Evolutionary conservation across 2,113 vertebrate species (phyloP), one percentile per base, ranked within the genome.

Genomic region (Stictonetta naevosa): DNA sequence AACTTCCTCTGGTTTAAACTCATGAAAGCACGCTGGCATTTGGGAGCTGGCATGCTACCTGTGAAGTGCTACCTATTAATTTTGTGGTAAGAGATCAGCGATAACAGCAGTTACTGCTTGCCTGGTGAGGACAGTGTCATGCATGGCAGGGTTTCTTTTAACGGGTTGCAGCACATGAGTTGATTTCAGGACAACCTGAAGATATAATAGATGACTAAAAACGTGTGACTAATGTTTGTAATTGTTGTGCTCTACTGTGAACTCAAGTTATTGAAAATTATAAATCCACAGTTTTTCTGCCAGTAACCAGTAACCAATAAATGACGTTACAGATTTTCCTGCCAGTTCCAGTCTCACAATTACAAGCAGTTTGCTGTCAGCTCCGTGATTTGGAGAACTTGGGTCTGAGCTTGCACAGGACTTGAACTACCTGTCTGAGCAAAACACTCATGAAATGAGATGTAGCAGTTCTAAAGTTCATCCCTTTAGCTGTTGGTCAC

Each of bases 131-230:
- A 23, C 20, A 23, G 22, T 10, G 13, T 63, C 67, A 17, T 29
- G 42, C n/a, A 5, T 3, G 16, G 68, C 69, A 50, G 72, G 28
- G n/a, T 67, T 38, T 86, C 34, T 94, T 71, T 8, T 62, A 9
- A 48, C 55, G 20, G 20, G 19, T 19, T 2, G 5, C 46, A 60
- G 12, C 28, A 28, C 0, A 0, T 15, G 1, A 34, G 33, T 67
- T 73, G 76, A 18, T 83, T 78, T 38, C 26, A 52, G 52, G 58
- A 33, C 36, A 52, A 15, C 25, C 42, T 31, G 33, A 88, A 55
- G 19, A 8, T 48, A 6, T 44, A 71, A 66, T 40, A 77, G 25
- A 33, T 60, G 63, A 19, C 64, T 88, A 62, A 85, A 94, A 74
- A 63, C 20, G 28, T 23, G 40, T 88, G 55, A 36, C 56, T 90